phyloP scores from a whole-genome alignment of 1,140 invertebrate species.

The Brachionus rotundiformis region DNA sequence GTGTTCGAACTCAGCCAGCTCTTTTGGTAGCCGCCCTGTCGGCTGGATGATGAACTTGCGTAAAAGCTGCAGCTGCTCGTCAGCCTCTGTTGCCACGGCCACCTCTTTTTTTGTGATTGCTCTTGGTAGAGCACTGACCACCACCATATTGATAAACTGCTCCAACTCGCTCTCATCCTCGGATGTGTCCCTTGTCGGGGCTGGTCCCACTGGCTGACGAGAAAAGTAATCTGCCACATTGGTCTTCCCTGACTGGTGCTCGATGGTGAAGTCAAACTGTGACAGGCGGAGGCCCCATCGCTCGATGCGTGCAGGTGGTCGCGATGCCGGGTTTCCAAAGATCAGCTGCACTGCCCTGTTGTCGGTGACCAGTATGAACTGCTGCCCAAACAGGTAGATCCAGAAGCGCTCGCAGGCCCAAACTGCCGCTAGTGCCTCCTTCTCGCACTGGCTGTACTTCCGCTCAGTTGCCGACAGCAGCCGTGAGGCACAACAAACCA shows the following conservation, averaged over 20 bases:
- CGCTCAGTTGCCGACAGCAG: conserved; percentile 53
- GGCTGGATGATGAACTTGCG: neutral
- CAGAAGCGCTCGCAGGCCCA: neutral
- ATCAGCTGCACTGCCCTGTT: conserved; percentile 16
- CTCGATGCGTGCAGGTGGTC: neutral
- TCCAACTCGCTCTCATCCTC: conserved; percentile 2
- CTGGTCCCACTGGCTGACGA: neutral
- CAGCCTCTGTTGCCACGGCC: neutral
- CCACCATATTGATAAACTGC: neutral
- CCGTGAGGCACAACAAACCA: conserved; percentile 56
- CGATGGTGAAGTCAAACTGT: conserved; percentile 10
- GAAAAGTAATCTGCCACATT: conserved; percentile 12
- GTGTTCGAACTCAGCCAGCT: neutral
- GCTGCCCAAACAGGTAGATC: conserved; percentile 12
- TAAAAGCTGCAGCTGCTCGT: conserved; percentile 3
- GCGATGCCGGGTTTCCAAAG: neutral
- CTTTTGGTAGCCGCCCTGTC: neutral
- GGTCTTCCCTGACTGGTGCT: neutral
- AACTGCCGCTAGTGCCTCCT: conserved; percentile 55
- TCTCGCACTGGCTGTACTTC: conserved; percentile 57
- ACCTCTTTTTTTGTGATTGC: neutral
- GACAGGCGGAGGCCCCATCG: conserved; percentile 19
- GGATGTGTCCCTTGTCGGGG: neutral
- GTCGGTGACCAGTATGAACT: conserved; percentile 38
- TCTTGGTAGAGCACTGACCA: neutral